phyloP scores from a whole-genome alignment of 2,888 invertebrate species.

The Mechanitis messenoides region DNA sequence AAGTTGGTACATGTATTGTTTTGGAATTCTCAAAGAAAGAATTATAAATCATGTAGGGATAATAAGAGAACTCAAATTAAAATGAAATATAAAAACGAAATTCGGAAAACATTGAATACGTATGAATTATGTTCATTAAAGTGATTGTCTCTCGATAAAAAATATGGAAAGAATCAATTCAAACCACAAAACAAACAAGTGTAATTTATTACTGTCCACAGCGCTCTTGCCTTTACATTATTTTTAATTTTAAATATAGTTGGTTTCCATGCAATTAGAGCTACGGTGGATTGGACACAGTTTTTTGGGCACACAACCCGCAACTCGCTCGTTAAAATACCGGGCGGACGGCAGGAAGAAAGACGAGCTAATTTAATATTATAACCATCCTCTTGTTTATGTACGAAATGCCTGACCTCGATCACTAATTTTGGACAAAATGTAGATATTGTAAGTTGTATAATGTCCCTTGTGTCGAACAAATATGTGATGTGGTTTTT shows the following conservation, averaged over 20 bases:
- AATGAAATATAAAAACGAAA: background rate
- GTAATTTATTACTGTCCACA: slow-evolving; percentile 4
- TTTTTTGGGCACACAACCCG: slow-evolving; percentile 49
- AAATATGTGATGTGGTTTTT: background rate
- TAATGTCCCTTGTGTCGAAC: no score
- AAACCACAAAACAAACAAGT: background rate
- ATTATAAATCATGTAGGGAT: no score
- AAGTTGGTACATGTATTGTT: no score
- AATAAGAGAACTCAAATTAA: background rate
- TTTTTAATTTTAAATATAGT: slow-evolving; percentile 24
- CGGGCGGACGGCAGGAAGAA: slow-evolving; percentile 43
- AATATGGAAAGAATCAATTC: background rate
- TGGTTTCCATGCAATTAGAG: slow-evolving; percentile 56
- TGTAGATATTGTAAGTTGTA: slow-evolving; percentile 27
- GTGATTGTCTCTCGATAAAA: background rate
- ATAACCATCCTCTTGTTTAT: slow-evolving; percentile 57
- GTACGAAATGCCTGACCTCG: slow-evolving; percentile 55
- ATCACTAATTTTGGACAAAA: slow-evolving; percentile 48
- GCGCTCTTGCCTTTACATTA: slow-evolving; percentile 7
- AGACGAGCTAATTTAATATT: slow-evolving; percentile 61
- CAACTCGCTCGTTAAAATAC: slow-evolving; percentile 63
- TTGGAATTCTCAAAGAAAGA: no score
- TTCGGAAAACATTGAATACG: background rate
- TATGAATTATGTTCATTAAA: slow-evolving; percentile 4
- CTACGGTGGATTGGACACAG: slow-evolving; percentile 34